Evolutionary conservation across 2,888 invertebrate species (phyloP).

Genomic region (Eugnorisma glareosa): DNA sequence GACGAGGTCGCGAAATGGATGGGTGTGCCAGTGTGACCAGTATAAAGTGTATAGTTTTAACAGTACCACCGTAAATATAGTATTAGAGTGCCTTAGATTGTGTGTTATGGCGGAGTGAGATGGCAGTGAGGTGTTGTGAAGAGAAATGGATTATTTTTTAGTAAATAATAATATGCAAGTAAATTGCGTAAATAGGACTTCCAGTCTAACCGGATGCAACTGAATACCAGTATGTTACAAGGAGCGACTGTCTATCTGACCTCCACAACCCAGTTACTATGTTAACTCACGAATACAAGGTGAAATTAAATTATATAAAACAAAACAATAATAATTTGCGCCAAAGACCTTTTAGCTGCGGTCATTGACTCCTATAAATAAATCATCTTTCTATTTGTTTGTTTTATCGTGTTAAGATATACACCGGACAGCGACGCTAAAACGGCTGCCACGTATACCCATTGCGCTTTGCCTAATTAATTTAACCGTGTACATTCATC

Average conservation of each 20-base stretch:
- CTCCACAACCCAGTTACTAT: background rate
- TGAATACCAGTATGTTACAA: background rate
- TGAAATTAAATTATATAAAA: background rate
- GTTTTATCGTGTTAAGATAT: too few relatives aligned
- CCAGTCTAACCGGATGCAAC: background rate
- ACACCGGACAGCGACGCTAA: too few relatives aligned
- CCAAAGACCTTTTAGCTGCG: too few relatives aligned
- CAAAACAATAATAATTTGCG: background rate
- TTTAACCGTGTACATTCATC: background rate
- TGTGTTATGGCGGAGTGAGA: conserved; percentile 11
- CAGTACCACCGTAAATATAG: conserved; percentile 53
- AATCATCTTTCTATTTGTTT: too few relatives aligned
- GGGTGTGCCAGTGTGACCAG: conserved; percentile 9
- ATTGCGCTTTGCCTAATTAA: background rate
- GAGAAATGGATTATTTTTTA: background rate
- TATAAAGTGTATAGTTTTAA: conserved; percentile 57
- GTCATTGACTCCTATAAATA: too few relatives aligned
- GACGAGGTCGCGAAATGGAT: conserved; percentile 25
- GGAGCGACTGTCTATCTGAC: background rate
- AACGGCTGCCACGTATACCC: too few relatives aligned
- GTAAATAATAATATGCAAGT: background rate
- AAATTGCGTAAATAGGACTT: too few relatives aligned
- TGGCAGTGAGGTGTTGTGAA: background rate
- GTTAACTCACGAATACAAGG: background rate
- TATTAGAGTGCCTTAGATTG: conserved; percentile 61